Conservation (phyloP, 2,797 vertebrate species). For the Phoeniculus purpureus region DNA sequence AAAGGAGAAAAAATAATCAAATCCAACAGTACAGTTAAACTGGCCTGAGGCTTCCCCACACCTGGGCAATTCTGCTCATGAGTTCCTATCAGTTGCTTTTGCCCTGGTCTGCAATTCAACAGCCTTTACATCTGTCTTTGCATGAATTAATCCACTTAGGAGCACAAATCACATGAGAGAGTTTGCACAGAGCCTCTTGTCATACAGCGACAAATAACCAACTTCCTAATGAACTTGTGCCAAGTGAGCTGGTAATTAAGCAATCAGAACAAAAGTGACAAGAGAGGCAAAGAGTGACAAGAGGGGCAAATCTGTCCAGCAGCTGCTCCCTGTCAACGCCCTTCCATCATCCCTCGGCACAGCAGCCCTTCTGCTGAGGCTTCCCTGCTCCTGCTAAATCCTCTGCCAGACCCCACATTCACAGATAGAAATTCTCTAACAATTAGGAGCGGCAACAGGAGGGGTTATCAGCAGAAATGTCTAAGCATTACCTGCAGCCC, state of each 20-base stretch:
- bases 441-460: background rate
- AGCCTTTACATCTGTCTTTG: background rate
- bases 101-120: background rate
- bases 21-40: background rate
- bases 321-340: constrained; percentile 65
- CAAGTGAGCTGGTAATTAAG: constrained; percentile 60
- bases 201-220: constrained; percentile 23
- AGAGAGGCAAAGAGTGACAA: background rate
- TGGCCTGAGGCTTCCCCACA: background rate
- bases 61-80: background rate
- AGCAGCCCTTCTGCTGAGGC: background rate
- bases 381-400: background rate
- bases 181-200: constrained; percentile 49
- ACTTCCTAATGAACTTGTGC: constrained; percentile 56
- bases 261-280: constrained; percentile 69
- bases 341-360: constrained; percentile 7
- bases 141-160: constrained; percentile 14
- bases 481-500: constrained; percentile 47
- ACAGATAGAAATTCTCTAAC: background rate
- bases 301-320: constrained; percentile 49
- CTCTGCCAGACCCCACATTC: background rate
- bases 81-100: background rate
- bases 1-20: background rate
- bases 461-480: background rate
- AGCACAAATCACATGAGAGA: background rate